Conservation (phyloP, 2,888 invertebrate species). For the Dynastes maya region DNA sequence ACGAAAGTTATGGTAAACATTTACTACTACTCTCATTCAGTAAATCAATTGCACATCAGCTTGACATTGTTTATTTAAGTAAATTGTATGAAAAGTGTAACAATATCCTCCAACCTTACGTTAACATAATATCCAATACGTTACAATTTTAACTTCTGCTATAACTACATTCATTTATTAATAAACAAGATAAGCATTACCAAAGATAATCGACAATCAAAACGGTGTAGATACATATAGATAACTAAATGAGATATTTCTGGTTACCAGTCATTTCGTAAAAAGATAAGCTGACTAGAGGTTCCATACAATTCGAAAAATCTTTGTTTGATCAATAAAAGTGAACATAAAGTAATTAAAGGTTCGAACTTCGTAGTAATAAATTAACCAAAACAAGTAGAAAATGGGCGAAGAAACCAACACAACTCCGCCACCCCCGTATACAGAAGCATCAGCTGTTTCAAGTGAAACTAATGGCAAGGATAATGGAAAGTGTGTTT, state of each 20-base stretch:
- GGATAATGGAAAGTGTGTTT: slow-evolving; percentile 11
- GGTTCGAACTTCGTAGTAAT: background rate
- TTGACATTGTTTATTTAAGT: too few relatives aligned
- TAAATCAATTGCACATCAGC: too few relatives aligned
- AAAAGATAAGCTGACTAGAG: background rate
- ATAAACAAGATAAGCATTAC: background rate
- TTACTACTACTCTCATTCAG: too few relatives aligned
- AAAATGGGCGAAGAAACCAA: background rate
- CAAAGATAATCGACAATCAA: background rate
- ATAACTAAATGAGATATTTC: too few relatives aligned
- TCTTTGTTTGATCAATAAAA: background rate
- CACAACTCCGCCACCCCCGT: background rate
- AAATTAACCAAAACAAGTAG: background rate
- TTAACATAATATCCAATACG: too few relatives aligned
- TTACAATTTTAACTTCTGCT: too few relatives aligned
- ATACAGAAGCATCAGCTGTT: background rate
- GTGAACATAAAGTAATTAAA: background rate
- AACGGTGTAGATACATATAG: background rate
- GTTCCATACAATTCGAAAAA: background rate
- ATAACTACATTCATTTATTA: too few relatives aligned
- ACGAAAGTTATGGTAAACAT: too few relatives aligned
- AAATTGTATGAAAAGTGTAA: too few relatives aligned
- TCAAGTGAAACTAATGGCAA: background rate
- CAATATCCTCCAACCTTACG: too few relatives aligned
- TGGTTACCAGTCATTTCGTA: background rate